Base-by-base conservation (phyloP, 2,888 invertebrate genomes). In the Drosophila cognata region DNA sequence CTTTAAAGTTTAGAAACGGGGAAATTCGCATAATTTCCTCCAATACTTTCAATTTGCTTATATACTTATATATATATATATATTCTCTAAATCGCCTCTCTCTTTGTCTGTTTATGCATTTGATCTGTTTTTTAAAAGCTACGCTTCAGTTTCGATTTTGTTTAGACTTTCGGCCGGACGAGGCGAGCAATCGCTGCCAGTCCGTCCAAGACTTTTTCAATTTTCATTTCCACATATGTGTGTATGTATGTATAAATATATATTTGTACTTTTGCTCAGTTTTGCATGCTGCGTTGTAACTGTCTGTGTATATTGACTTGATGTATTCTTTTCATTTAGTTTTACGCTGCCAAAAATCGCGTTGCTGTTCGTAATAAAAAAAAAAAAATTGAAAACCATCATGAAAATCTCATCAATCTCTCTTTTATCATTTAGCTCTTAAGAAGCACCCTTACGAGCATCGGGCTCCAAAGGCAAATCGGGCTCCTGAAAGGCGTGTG, bases 281-380 rank as follows among this genome's bases (percentile, higher is more conserved):
- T 86, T 78, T 84, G 84, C 84, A 84, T 84, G 84, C 87, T 88
- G 82, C 89, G 85, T 79, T 85, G 88, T 87, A 72, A 73, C 69
- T 81, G 81, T 88, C 72, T 88, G 73, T 88, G 72, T 84, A 84
- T 59, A 46, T 86, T 82, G 68, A 76, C 65, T 62, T 74, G 56
- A 63, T 61, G 50, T 68, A 53, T 66, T 71, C 48, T 65, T 64
- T 57, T 29, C 21, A 58, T 79, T 69, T 76, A 50, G 28, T 67
- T 76, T 51, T 31, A 29, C 57, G 72, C 77, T 78, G 77, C 66
- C 63, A n/a, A 48, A 57, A 61, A 68, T 46, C 43, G 62, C 71
- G 77, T 71, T 80, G 77, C 65, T 80, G 77, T 66, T 79, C 38
- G 46, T 36, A 29, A 25, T 52, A 29, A 18, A 56, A 36, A 35